Percentiles rank a stretch among this genome's conserved stretches.
Conservation (phyloP, 2,888 invertebrate genomes). For the Drosophila greeni region DNA sequence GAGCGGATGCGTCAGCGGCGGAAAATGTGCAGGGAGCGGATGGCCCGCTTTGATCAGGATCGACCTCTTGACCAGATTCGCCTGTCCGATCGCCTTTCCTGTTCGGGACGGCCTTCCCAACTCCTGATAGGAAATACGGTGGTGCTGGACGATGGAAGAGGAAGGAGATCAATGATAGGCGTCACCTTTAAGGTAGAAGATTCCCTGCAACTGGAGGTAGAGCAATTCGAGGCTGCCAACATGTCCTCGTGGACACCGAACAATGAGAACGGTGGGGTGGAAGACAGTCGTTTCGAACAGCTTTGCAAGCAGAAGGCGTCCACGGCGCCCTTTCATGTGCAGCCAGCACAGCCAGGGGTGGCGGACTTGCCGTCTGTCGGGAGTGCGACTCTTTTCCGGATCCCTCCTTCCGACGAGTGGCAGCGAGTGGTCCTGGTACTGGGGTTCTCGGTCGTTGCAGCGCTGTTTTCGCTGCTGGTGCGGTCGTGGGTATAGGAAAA, state of each 20-base stretch:
- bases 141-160: slow-evolving; percentile 7
- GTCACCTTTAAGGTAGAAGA: slow-evolving; percentile 27
- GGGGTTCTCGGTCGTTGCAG: slow-evolving; percentile 24
- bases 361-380: slow-evolving; percentile 52
- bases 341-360: slow-evolving; percentile 39
- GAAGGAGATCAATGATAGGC: not conserved
- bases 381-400: slow-evolving; percentile 51
- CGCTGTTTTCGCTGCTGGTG: slow-evolving; percentile 6
- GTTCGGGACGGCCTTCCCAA: not conserved
- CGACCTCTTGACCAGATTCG: slow-evolving; percentile 35
- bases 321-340: slow-evolving; percentile 72
- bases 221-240: slow-evolving; percentile 36
- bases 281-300: slow-evolving; percentile 62
- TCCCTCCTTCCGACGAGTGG: slow-evolving; percentile 46
- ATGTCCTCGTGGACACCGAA: slow-evolving; percentile 15
- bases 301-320: slow-evolving; percentile 67
- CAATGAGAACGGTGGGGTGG: not conserved
- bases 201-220: slow-evolving; percentile 8
- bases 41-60: slow-evolving; percentile 42
- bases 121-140: slow-evolving; percentile 22
- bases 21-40: slow-evolving; percentile 45
- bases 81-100: slow-evolving; percentile 18
- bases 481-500: slow-evolving; percentile 2
- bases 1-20: slow-evolving; percentile 38
- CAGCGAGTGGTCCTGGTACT: slow-evolving; percentile 49